Evolutionary conservation across 2,797 vertebrate species (phyloP).

Genomic region (Malacoraja senta): DNA sequence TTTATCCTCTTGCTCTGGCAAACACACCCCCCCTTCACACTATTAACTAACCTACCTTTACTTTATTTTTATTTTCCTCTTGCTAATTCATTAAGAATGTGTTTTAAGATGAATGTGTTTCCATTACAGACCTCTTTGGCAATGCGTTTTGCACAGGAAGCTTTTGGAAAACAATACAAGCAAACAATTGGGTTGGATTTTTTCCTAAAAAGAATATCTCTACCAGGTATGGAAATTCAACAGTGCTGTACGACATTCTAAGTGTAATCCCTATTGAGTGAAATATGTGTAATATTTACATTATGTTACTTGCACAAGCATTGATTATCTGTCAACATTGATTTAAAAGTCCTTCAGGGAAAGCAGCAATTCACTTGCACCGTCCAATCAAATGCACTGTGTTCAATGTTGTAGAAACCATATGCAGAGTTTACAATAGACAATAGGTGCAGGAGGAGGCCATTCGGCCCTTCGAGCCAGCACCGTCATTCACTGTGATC

Average conservation of each 20-base stretch:
- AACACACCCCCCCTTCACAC: no score
- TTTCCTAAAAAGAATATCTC: slow-evolving; percentile 94
- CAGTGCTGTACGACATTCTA: not conserved
- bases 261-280: not conserved
- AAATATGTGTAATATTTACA: not conserved
- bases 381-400: no score
- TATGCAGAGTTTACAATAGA: no score
- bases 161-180: slow-evolving; percentile 97
- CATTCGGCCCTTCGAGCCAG: no score
- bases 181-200: slow-evolving; percentile 98
- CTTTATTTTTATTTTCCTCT: no score
- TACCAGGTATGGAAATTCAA: slow-evolving; percentile 81
- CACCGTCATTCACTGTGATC: no score
- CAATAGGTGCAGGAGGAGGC: no score
- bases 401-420: no score
- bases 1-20: no score
- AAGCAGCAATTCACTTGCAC: no score
- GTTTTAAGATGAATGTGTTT: slow-evolving; percentile 50
- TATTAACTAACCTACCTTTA: no score
- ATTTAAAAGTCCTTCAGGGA: no score
- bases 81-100: slow-evolving; percentile 26
- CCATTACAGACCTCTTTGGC: slow-evolving; percentile 89
- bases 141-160: slow-evolving; percentile 93
- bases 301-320: not conserved
- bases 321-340: not conserved